A percentile compares a stretch with the other conserved stretches of the same genome.
phyloP scores from a whole-genome alignment of 2,888 invertebrate species.

The Dryobota labecula region DNA sequence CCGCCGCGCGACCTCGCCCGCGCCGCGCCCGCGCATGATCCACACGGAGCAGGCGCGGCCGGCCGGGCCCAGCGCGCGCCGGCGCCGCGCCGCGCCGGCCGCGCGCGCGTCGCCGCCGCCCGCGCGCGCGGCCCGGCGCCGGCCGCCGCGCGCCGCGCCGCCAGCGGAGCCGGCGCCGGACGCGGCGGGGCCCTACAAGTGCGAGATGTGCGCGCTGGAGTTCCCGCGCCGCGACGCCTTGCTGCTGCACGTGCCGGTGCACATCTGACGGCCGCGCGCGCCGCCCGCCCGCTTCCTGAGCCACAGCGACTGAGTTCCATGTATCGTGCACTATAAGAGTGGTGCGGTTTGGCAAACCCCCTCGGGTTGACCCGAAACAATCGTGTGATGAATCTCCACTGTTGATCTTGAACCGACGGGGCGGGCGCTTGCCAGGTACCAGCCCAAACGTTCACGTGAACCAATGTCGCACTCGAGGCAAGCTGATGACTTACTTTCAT shows the following conservation, averaged over 20 bases:
- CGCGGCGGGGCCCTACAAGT: constrained; percentile 92
- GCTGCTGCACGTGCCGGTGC: constrained; percentile 94
- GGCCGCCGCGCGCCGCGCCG: constrained; percentile 82
- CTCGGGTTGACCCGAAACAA: background rate
- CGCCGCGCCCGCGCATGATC: constrained; percentile 43
- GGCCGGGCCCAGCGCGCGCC: constrained; percentile 57
- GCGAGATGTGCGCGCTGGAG: constrained; percentile 95
- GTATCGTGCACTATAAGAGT: background rate
- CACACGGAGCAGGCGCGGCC: constrained; percentile 38
- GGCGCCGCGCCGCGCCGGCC: constrained; percentile 87
- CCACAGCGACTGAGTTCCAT: constrained; percentile 4
- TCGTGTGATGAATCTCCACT: constrained; percentile 51
- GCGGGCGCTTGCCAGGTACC: background rate
- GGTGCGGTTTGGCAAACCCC: background rate
- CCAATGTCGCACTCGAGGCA: constrained; percentile 6
- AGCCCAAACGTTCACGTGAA: background rate
- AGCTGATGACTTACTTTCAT: constrained; percentile 15
- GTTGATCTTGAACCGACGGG: constrained; percentile 3
- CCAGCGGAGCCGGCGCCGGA: constrained; percentile 78
- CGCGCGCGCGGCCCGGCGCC: constrained; percentile 77
- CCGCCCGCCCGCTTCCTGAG: background rate
- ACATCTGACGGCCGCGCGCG: constrained; percentile 91
- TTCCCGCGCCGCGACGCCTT: constrained; percentile 94
- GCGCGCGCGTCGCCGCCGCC: constrained; percentile 80
- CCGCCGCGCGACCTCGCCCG: constrained; percentile 53